Evolutionary conservation across 2,113 vertebrate genomes (phyloP).

Genomic region (Lagopus muta): DNA sequence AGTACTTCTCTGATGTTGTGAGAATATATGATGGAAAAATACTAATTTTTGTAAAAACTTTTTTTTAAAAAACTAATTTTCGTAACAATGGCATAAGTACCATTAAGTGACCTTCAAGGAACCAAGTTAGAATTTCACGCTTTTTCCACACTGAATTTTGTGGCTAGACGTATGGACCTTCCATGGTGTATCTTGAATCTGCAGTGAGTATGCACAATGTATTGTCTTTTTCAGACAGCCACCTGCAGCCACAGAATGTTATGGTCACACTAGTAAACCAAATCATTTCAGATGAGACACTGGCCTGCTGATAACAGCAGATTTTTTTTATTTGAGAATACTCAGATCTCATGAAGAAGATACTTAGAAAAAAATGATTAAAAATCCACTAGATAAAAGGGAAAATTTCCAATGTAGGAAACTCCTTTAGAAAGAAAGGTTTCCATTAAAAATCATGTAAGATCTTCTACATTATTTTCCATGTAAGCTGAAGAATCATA

Average conservation of each 20-base stretch:
- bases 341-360: background rate
- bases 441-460: background rate
- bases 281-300: background rate
- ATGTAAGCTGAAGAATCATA: background rate
- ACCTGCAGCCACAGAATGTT: background rate
- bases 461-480: background rate
- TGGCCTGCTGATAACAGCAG: background rate
- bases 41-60: background rate
- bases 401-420: background rate
- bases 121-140: background rate
- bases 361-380: background rate
- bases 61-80: background rate
- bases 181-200: background rate
- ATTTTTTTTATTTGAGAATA: background rate
- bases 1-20: background rate
- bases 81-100: background rate
- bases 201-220: rapidly evolving
- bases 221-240: background rate
- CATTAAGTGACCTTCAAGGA: background rate
- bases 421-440: background rate
- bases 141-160: background rate
- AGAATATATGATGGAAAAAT: background rate
- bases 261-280: background rate
- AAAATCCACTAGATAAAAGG: background rate
- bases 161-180: background rate